Base-by-base conservation (phyloP, 1,140 invertebrate species). In the Bombus turneri region DNA sequence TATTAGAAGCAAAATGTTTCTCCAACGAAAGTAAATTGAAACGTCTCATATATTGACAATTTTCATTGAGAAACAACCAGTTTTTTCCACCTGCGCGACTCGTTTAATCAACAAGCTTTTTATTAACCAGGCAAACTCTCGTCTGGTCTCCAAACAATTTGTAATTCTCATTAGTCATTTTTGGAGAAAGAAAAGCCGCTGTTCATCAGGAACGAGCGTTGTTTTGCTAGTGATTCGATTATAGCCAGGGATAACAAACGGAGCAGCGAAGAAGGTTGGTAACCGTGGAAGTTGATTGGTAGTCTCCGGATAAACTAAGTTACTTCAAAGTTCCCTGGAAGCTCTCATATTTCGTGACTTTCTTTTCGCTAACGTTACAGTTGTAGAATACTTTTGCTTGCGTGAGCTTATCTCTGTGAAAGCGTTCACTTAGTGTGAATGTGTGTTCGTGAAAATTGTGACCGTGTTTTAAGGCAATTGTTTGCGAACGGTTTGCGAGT, bases 241-340 rank as follows among this genome's bases (percentile, higher is more conserved):
- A 41, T 12, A 39, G 39, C 25, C 39, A 66, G 39, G 18, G 28
- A 13, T 41, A 53, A 41, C 28, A 41, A 81, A 57, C 15, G 8
- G 47, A 25, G 28, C 15, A 22, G 9, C 41, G 10, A 86, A 57
- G 57, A 18, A 59, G 72, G 79, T 72, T 43, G 62, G 69, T 31
- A 80, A 75, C 66, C 37, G 57, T 85, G 39, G 34, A 79, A 83
- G 77, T 89, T 88, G 91, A 92, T 92, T 91, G 91, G 77, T 87
- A 88, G 72, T 64, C n/a, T 62, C 47, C 34, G 80, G 78, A 90
- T 91, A 86, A 86, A 83, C 80, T 69, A 89, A 89, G 78, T 90
- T 87, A 74, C 66, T 34, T 31, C 57, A 43, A 88, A 90, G 76
- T 88, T 92, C 68, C 39, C n/a, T 59, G 53, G 39, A 6, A 81